A percentile compares a stretch with the other conserved stretches of the same genome.
phyloP scores from a whole-genome alignment of 2,113 vertebrate species.

The Eudorcas thomsonii region DNA sequence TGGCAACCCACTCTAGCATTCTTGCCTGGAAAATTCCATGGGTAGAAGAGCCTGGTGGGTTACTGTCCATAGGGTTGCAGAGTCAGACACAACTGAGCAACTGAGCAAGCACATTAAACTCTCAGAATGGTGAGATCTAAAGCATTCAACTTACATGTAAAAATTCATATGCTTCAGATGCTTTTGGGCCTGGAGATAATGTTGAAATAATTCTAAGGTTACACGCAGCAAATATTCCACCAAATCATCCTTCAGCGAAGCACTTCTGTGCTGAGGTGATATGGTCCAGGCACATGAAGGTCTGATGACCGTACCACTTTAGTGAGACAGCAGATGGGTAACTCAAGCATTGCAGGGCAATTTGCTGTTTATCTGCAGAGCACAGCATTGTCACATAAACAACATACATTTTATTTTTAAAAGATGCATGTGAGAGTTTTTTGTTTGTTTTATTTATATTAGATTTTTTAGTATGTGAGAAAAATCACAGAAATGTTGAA shows the following conservation, averaged over 20 bases:
- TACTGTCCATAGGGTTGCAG: neutral
- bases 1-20: neutral
- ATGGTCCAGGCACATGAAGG: neutral
- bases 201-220: neutral
- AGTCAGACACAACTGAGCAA: neutral
- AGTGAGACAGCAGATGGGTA: neutral
- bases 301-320: neutral
- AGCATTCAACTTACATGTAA: too few species aligned
- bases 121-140: neutral
- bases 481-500: neutral
- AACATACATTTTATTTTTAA: neutral
- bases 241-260: neutral
- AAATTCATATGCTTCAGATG: too few species aligned
- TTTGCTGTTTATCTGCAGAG: neutral
- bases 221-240: neutral
- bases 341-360: neutral
- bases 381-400: conserved; percentile 14
- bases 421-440: neutral
- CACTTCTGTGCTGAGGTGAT: neutral
- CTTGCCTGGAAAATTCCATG: neutral
- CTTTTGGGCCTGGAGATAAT: neutral
- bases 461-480: neutral
- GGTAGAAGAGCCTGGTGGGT: neutral
- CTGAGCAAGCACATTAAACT: neutral
- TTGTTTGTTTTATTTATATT: neutral